A percentile compares a stretch with the other conserved stretches of the same genome.
phyloP scores from a whole-genome alignment of 2,797 vertebrate genomes.

The Cebuella pygmaea region DNA sequence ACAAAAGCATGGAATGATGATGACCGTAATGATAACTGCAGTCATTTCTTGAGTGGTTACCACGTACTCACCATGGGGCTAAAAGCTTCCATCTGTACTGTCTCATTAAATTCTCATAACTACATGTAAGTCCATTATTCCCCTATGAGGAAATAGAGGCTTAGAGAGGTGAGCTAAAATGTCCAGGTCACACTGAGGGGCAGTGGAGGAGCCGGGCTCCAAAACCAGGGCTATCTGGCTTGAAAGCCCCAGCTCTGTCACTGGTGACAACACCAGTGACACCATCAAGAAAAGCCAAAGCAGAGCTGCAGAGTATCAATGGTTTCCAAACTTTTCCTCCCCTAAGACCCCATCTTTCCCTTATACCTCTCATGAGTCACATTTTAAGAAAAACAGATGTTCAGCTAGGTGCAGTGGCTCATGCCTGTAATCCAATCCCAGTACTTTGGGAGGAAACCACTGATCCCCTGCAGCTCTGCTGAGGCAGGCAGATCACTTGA shows the following conservation, averaged over 20 bases:
- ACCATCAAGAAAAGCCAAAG: background rate
- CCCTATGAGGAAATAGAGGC: background rate
- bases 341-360: background rate
- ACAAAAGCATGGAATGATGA: background rate
- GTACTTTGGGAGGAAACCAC: no score
- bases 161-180: background rate
- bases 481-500: no score
- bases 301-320: background rate
- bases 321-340: background rate
- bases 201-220: background rate
- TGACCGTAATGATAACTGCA: accelerated
- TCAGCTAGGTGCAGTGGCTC: background rate
- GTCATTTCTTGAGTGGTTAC: background rate
- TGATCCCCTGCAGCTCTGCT: no score
- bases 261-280: no score
- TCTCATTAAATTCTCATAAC: background rate
- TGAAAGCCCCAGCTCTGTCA: background rate
- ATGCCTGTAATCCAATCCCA: no score
- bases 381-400: background rate
- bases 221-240: background rate
- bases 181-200: background rate
- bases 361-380: background rate
- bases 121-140: background rate
- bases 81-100: background rate
- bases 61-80: background rate